Evolutionary conservation across 2,113 vertebrate genomes (phyloP).

Genomic region (Cathartes aura): DNA sequence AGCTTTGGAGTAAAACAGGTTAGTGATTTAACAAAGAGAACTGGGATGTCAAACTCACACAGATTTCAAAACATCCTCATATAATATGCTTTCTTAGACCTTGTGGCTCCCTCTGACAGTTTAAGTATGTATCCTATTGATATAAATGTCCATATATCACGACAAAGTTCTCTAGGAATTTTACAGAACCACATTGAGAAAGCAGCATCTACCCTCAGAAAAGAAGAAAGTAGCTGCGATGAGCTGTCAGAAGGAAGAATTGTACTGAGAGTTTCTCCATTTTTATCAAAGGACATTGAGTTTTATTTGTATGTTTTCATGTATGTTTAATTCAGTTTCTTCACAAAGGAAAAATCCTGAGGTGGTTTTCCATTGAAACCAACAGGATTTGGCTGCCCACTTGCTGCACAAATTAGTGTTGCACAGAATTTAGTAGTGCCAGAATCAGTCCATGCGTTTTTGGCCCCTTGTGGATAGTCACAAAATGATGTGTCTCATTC

Average conservation of each 20-base stretch:
- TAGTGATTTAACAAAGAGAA: not conserved
- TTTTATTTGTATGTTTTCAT: not conserved
- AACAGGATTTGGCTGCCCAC: not conserved
- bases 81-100: not conserved
- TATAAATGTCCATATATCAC: not conserved
- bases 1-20: not conserved
- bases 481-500: not conserved
- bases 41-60: not conserved
- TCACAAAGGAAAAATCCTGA: not conserved
- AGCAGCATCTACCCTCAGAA: not conserved
- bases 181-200: not conserved
- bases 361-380: not conserved
- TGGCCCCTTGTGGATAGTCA: not conserved
- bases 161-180: not conserved
- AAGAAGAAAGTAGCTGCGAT: not conserved
- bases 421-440: not conserved
- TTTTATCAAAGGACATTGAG: not conserved
- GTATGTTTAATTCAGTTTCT: not conserved
- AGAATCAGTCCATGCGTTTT: not conserved
- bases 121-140: not conserved
- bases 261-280: not conserved
- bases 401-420: not conserved
- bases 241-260: not conserved
- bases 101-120: not conserved
- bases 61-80: not conserved